phyloP scores from a whole-genome alignment of 2,797 vertebrate genomes.

The Mareca penelope region DNA sequence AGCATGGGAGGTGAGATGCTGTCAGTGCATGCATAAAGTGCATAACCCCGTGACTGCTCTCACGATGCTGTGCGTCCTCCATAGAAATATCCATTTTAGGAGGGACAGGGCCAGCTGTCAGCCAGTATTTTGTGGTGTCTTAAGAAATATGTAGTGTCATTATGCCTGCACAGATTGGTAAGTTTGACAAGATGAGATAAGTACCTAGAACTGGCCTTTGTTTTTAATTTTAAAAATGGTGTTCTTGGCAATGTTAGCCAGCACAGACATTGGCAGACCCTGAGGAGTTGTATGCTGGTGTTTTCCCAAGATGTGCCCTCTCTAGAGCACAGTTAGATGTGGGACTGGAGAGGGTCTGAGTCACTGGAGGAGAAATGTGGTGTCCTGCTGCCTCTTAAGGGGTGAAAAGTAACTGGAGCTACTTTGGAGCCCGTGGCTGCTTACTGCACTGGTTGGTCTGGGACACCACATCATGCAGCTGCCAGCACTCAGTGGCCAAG shows the following conservation, averaged over 20 bases:
- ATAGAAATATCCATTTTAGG: neutral
- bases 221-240: slow-evolving; percentile 32
- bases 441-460: neutral
- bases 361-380: neutral
- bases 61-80: neutral
- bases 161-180: slow-evolving; percentile 26
- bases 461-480: neutral
- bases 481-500: neutral
- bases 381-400: neutral
- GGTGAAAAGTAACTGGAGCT: neutral
- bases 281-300: neutral
- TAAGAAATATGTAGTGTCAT: neutral
- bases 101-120: slow-evolving; percentile 19
- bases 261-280: slow-evolving; percentile 4
- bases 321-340: neutral
- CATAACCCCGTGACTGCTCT: neutral
- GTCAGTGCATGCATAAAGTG: neutral
- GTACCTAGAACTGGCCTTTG: slow-evolving; percentile 24
- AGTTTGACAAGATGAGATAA: slow-evolving; percentile 24
- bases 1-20: neutral
- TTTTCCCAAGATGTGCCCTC: neutral
- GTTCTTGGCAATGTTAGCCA: neutral
- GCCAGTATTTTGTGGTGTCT: slow-evolving; percentile 11
- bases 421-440: neutral
- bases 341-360: neutral